Evolutionary conservation across 2,113 vertebrate species (phyloP).

Genomic region (Psephotus haematonotus): DNA sequence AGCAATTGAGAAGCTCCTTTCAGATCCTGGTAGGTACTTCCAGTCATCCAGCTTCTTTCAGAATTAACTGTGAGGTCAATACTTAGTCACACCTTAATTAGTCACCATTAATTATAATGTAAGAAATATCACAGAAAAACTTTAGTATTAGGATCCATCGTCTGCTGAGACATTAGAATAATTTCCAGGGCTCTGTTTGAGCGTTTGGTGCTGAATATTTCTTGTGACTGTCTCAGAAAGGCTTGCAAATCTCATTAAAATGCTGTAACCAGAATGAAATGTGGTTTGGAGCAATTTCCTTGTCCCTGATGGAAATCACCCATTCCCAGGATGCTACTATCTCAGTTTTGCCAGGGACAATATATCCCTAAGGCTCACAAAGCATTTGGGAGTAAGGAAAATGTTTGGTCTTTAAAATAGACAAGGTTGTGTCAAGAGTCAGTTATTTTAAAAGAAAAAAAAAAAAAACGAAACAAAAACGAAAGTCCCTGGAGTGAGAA

Average conservation of each 20-base stretch:
- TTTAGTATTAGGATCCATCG: background rate
- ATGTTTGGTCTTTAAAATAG: conserved; percentile 53
- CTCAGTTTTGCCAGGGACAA: conserved; percentile 52
- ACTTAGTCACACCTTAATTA: conserved; percentile 42
- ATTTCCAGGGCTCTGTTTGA: background rate
- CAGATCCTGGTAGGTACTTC: background rate
- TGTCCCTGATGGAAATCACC: conserved; percentile 49
- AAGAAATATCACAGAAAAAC: background rate
- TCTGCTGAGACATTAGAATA: background rate
- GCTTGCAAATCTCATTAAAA: conserved; percentile 50
- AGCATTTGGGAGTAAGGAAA: conserved; percentile 41
- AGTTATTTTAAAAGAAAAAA: conserved; percentile 28
- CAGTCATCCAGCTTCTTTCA: background rate
- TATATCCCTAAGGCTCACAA: conserved; percentile 52
- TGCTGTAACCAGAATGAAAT: conserved; percentile 53
- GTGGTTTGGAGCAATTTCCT: conserved; percentile 56
- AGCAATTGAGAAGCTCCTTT: conserved; percentile 2
- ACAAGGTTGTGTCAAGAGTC: conserved; percentile 54
- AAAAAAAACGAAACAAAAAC: background rate
- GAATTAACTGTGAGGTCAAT: conserved; percentile 33
- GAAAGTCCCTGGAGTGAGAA: background rate
- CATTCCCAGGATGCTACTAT: conserved; percentile 54
- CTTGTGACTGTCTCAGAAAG: background rate
- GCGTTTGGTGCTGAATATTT: background rate
- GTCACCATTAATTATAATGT: conserved; percentile 1